phyloP scores from a whole-genome alignment of 1,140 invertebrate species.

The Agrypnia vestita region DNA sequence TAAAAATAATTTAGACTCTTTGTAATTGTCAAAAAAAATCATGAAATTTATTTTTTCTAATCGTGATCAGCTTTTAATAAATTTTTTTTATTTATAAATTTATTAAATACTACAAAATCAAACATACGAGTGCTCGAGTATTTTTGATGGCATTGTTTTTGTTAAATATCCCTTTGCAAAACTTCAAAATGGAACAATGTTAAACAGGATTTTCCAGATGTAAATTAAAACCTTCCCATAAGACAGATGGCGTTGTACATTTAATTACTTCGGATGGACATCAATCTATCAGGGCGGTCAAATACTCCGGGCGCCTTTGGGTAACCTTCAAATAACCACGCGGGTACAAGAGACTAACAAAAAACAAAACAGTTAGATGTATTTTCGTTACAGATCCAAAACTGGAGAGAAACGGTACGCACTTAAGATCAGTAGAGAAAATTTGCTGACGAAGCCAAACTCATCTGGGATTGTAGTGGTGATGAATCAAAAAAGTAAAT shows the following conservation, averaged over 20 bases:
- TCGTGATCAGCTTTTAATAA: neutral
- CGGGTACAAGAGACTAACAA: too few relatives aligned
- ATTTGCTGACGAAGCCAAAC: too few relatives aligned
- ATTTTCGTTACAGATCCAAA: too few relatives aligned
- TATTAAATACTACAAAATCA: neutral
- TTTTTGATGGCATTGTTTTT: neutral
- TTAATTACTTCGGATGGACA: constrained; percentile 60
- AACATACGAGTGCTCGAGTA: neutral
- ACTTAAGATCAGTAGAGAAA: too few relatives aligned
- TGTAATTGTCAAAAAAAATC: too few relatives aligned
- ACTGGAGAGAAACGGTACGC: too few relatives aligned
- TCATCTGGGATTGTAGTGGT: too few relatives aligned
- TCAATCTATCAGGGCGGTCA: constrained; percentile 56
- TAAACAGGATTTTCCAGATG: constrained; percentile 12
- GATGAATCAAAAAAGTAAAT: too few relatives aligned
- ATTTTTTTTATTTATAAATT: neutral
- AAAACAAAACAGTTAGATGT: too few relatives aligned
- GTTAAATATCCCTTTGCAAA: neutral
- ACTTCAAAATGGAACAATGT: constrained; percentile 8
- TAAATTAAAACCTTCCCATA: constrained; percentile 58
- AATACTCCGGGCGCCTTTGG: constrained; percentile 28
- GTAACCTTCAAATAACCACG: neutral
- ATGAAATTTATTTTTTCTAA: neutral
- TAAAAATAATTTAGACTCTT: neutral
- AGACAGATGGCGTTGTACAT: constrained; percentile 56